Base-by-base conservation (phyloP, 2,113 vertebrate species). In the Muscicapa adusta region DNA sequence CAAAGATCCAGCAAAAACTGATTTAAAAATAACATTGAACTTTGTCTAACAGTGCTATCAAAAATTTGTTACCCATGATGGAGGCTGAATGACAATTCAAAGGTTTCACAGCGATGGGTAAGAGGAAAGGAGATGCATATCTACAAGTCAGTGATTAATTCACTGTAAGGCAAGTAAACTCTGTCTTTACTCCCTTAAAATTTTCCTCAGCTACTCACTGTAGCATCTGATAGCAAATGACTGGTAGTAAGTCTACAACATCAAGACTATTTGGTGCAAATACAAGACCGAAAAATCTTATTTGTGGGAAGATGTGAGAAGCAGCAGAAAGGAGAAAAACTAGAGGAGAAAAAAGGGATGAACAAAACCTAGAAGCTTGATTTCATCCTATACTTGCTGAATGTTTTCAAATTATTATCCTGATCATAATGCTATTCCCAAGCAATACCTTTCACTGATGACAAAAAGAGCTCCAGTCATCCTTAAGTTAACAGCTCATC, bases 401-500 rank as follows among this genome's bases (percentile, higher is more conserved):
- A 60, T 22, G 8, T 9, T 77, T 94, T 75, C 45, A 74, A 47
- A 53, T 60, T 71, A 62, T 63, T 70, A 51, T n/a, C 65, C 56
- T 60, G 13, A 40, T 53, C 10, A 78, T 29, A 81, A 48, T 29
- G 60, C 23, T 81, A 19, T 83, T 90, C 60, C 74, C 53, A 88
- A 71, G 40, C 24, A 88, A 76, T 31, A 31, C 4, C 17, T 73
- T 88, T 56, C 31, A 63, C 48, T 63, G 38, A 53, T 34, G 25
- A 71, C 40, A 77, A 56, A 91, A 92, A 94, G 67, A 92, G 87
- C 22, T 94, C 85, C 66, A 74, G 88, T 43, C 60, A 91, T 95
- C 58, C 89, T 92, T 83, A 62, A 90, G 36, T 86, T 80, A 89
- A 91, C 84, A 96, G 83, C 40, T 93, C 16, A 74, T 91, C 91